These are phyloP conservation scores for Rhagonycha lutea DNA, from an alignment of 2,888 invertebrate genomes.

Conservation along the genomic window DNA sequence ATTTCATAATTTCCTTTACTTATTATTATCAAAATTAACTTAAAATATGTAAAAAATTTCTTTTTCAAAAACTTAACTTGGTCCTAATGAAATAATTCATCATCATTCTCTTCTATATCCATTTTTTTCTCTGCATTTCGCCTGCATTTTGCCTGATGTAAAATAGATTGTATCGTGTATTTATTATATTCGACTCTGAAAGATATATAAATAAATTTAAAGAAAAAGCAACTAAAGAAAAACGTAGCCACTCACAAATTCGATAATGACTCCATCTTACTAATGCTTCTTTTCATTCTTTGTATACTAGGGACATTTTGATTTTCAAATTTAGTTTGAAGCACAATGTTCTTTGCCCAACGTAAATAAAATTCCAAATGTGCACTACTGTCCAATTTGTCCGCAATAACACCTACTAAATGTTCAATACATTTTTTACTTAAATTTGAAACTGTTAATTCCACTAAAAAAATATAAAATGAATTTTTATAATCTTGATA, in stretches of 20 bases:
- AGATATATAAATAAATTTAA: conserved; percentile 33
- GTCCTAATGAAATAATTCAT: neutral
- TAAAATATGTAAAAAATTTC: neutral
- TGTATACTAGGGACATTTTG: conserved; percentile 70
- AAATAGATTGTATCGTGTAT: conserved; percentile 75
- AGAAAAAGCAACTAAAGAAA: neutral
- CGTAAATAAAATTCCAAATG: conserved; percentile 88
- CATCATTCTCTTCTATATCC: conserved; percentile 40
- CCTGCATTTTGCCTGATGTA: conserved; percentile 54
- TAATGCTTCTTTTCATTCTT: conserved; percentile 77
- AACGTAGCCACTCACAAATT: conserved; percentile 72
- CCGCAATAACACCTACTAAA: conserved; percentile 71
- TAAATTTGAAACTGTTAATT: conserved; percentile 70
- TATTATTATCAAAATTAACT: neutral
- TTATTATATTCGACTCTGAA: conserved; percentile 88
- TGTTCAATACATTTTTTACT: conserved; percentile 77
- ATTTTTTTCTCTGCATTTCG: conserved; percentile 42
- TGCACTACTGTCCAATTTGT: conserved; percentile 73
- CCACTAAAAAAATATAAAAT: conserved; percentile 65
- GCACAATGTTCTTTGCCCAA: conserved; percentile 76
- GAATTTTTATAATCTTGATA: conserved; percentile 17
- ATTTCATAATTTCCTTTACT: neutral
- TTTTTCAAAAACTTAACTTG: neutral
- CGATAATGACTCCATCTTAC: conserved; percentile 76
- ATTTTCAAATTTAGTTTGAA: conserved; percentile 60